These are phyloP conservation scores for Drosophila santomea DNA, from an alignment of 1,140 invertebrate species.

Conservation along the genomic window DNA sequence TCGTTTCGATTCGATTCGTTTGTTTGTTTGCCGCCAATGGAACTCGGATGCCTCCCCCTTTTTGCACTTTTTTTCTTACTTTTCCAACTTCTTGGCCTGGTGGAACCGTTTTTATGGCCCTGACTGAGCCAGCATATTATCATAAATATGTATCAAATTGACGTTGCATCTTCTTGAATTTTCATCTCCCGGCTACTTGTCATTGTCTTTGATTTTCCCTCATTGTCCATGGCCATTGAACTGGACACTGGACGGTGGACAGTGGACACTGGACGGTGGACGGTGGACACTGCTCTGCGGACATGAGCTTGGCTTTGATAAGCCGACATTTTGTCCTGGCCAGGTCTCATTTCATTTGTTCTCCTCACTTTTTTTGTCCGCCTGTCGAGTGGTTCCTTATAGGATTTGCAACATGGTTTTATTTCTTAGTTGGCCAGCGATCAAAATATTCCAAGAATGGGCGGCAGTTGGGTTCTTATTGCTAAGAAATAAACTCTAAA, in stretches of 20 bases:
- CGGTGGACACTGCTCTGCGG: conserved; percentile 41
- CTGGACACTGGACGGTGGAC: conserved; percentile 33
- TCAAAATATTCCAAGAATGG: conserved; percentile 21
- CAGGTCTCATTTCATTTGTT: conserved; percentile 35
- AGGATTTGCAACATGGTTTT: conserved; percentile 61
- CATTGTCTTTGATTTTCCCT: conserved; percentile 82
- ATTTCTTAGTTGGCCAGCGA: conserved; percentile 39
- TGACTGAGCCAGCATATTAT: conserved; percentile 71
- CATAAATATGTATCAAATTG: conserved; percentile 83
- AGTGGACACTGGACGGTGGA: neutral
- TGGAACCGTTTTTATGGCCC: conserved; percentile 61
- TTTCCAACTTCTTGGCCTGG: conserved; percentile 9
- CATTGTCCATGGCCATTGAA: conserved; percentile 73
- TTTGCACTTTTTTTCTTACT: conserved; percentile 1
- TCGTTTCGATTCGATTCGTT: conserved; percentile 58
- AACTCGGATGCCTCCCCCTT: conserved; percentile 15
- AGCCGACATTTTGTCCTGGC: conserved; percentile 62
- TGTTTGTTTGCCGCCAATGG: conserved; percentile 65
- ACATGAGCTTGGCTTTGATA: conserved; percentile 62
- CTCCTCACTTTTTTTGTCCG: conserved; percentile 26
- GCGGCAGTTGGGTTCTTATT: neutral
- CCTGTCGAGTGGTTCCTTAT: conserved; percentile 56
- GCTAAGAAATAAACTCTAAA: no score
- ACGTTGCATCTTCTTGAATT: conserved; percentile 83
- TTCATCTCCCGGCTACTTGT: conserved; percentile 80